Base-by-base conservation (phyloP, 2,888 invertebrate species). In the Drosophila monieri region DNA sequence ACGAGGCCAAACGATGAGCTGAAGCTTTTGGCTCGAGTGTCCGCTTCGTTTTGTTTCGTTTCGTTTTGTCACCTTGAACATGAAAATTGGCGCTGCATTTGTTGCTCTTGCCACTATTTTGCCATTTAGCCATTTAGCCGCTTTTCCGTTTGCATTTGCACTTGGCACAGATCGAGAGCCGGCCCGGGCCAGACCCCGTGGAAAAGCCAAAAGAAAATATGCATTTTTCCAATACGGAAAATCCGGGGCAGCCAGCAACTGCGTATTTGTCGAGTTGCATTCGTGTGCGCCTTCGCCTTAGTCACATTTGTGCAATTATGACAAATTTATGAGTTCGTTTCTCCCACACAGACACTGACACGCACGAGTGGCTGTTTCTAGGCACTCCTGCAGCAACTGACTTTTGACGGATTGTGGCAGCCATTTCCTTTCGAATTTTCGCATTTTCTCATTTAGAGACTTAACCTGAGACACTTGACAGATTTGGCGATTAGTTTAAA, bases 291-390 rank as follows among this genome's bases (percentile, higher is more conserved):
- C 71, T 76, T 73, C 39, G 75, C 62, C 81, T 75, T 78, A 84
- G 80, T 87, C 85, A 85, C 85, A 88, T 79, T 81, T 78, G 67
- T 78, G 88, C 88, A 88, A 87, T 88, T 88, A 88, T 87, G 88
- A 85, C 74, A 81, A 88, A 85, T 85, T 85, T 88, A 85, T 85
- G 84, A 85, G 84, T 88, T 85, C 88, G 77, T 88, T 88, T 87
- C 78, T 87, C 88, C 88, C 88, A 76, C 73, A 73, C 51, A n/a
- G 46, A 48, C 18, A 35, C 49, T 35, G 48, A 35, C 48, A 65
- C 41, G 59, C 61, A 78, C 32, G 61, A 37, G 18, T 39, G 60
- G 18, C 10, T 25, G 65, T 41, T 21, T 58, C 57, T 65, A 60
- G 68, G 51, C 73, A 73, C 84, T 77, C 68, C 78, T 78, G 81